phyloP scores from a whole-genome alignment of 2,113 vertebrate genomes.

The Tapirus terrestris region DNA sequence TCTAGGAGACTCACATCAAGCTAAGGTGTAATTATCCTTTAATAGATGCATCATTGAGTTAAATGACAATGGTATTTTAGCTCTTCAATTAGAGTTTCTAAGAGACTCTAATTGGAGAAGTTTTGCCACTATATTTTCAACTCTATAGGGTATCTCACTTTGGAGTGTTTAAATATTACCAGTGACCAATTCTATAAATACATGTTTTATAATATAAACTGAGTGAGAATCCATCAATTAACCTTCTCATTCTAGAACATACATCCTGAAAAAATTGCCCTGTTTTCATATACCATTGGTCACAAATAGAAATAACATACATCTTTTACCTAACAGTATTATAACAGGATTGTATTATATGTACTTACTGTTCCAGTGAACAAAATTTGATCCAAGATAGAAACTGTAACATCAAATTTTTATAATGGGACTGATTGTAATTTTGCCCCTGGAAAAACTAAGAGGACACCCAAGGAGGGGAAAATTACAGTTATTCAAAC shows the following conservation, averaged over 20 bases:
- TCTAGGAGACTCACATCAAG: constrained; percentile 10
- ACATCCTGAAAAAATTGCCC: neutral
- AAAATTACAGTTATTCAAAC: constrained; percentile 50
- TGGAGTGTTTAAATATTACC: neutral
- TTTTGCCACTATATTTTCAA: constrained; percentile 3
- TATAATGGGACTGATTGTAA: constrained; percentile 14
- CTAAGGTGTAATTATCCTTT: constrained; percentile 41
- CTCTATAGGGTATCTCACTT: neutral
- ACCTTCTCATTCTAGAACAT: constrained; percentile 16
- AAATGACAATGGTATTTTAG: constrained; percentile 48
- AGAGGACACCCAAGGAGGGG: constrained; percentile 33
- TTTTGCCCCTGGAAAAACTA: constrained; percentile 41
- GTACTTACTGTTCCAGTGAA: neutral
- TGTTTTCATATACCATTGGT: neutral
- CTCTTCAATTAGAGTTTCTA: constrained; percentile 9
- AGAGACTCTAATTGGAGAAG: neutral
- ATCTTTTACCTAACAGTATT: neutral
- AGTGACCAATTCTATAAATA: neutral
- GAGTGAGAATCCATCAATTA: neutral
- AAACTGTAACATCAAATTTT: constrained; percentile 35
- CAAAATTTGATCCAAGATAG: constrained; percentile 36
- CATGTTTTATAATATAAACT: neutral
- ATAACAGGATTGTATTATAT: neutral
- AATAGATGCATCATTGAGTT: neutral
- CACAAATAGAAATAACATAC: neutral